Evolutionary conservation across 1,140 invertebrate genomes (phyloP).

Genomic region (Drosophila tsacasi): DNA sequence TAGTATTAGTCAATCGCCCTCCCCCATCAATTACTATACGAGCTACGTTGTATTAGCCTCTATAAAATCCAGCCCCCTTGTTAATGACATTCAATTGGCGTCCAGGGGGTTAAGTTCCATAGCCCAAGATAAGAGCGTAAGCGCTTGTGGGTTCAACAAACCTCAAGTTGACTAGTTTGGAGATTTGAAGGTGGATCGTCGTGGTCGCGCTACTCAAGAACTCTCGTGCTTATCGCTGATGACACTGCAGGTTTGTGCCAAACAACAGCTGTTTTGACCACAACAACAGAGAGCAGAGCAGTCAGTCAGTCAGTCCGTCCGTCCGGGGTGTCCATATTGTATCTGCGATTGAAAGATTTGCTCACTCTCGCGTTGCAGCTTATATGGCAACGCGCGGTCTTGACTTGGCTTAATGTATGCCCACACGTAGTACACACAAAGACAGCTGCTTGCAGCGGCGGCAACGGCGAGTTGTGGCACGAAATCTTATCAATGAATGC

Average conservation of each 20-base stretch:
- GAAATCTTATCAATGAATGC: conserved; percentile 83
- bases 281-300: conserved; percentile 25
- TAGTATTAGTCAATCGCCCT: not conserved
- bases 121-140: conserved; percentile 36
- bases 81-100: conserved; percentile 42
- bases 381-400: conserved; percentile 59
- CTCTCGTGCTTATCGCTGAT: conserved; percentile 36
- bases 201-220: conserved; percentile 11
- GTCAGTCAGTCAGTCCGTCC: not conserved
- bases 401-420: conserved; percentile 71
- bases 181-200: conserved; percentile 20
- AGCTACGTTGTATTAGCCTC: conserved; percentile 14
- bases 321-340: conserved; percentile 17
- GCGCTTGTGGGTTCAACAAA: conserved; percentile 36
- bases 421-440: conserved; percentile 58
- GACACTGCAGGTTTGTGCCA: conserved; percentile 27
- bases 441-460: conserved; percentile 24
- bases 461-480: conserved; percentile 51
- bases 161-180: conserved; percentile 26
- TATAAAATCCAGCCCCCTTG: conserved; percentile 32
- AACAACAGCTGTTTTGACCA: conserved; percentile 51
- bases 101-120: conserved; percentile 37
- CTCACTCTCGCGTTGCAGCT: conserved; percentile 51
- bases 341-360: conserved; percentile 77
- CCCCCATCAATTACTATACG: conserved; percentile 20